Conservation (phyloP, 2,113 vertebrate genomes). For the Neogobius melanostomus region DNA sequence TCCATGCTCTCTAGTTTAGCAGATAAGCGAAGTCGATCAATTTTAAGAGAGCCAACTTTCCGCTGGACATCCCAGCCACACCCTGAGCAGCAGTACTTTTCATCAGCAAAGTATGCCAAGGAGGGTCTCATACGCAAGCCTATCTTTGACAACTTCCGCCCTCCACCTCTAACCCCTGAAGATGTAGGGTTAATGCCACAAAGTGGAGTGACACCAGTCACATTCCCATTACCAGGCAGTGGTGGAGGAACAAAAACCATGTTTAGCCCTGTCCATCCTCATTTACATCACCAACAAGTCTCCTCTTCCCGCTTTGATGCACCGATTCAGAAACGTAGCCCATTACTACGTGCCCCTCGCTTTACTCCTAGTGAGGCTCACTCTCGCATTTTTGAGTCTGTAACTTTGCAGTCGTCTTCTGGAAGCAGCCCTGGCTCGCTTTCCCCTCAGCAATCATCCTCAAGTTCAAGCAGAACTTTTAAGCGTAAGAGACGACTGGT, state of each 20-base stretch:
- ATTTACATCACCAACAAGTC: conserved; percentile 74
- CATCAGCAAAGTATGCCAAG: conserved; percentile 98
- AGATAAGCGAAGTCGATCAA: conserved; percentile 90
- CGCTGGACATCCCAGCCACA: conserved; percentile 92
- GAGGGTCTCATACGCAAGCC: conserved; percentile 98
- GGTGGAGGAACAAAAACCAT: conserved; percentile 76
- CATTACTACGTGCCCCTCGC: conserved; percentile 88
- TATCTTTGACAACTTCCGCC: conserved; percentile 96
- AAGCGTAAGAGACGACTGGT: conserved; percentile 82
- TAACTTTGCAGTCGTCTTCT: conserved; percentile 83
- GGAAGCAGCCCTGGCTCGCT: conserved; percentile 77
- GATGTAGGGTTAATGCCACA: conserved; percentile 88
- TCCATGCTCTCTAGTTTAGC: conserved; percentile 80
- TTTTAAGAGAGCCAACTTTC: conserved; percentile 93
- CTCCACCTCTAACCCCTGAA: conserved; percentile 92
- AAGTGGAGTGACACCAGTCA: conserved; percentile 59
- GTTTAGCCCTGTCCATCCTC: conserved; percentile 82
- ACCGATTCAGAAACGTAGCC: conserved; percentile 88
- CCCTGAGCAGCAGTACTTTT: conserved; percentile 92
- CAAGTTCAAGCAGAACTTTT: conserved; percentile 70
- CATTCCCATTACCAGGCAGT: conserved; percentile 74
- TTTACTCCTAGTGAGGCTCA: conserved; percentile 98
- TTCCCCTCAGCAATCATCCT: conserved; percentile 78
- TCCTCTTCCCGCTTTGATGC: conserved; percentile 84
- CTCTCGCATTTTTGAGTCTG: conserved; percentile 95